These are phyloP conservation scores for Pantherophis alleghaniensis DNA, from an alignment of 2,797 vertebrate species.

Conservation along the genomic window DNA sequence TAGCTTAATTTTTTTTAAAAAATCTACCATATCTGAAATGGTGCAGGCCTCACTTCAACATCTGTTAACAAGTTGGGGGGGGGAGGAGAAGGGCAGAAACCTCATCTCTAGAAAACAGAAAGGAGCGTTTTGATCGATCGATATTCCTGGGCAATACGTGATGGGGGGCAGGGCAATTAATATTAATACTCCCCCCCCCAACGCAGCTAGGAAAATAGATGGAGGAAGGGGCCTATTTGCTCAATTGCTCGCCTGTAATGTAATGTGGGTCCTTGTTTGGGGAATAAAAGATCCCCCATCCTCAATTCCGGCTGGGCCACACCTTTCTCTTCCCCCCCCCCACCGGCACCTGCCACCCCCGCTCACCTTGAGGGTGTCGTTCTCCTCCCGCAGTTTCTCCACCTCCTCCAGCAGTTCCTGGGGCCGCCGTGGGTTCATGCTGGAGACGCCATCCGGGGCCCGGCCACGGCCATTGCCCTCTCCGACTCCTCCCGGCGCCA, in stretches of 20 bases:
- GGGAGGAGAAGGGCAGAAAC: not conserved
- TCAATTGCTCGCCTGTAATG: not conserved
- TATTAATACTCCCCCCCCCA: not conserved
- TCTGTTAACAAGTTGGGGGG: not conserved
- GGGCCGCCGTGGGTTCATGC: conserved; percentile 68
- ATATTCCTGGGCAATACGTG: not conserved
- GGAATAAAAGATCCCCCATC: not conserved
- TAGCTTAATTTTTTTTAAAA: not conserved
- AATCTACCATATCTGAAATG: not conserved
- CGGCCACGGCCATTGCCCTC: conserved; percentile 65
- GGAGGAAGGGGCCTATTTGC: not conserved
- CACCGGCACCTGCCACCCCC: not conserved
- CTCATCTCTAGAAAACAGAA: not conserved
- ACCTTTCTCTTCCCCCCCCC: not conserved
- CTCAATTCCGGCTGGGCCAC: not conserved
- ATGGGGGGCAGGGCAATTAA: not conserved
- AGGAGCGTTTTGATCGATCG: not conserved
- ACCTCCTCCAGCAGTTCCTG: conserved; percentile 83
- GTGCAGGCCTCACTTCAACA: not conserved
- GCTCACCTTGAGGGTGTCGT: conserved; percentile 90
- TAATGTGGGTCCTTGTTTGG: not conserved
- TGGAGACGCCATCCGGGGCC: conserved; percentile 61
- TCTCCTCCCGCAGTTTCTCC: conserved; percentile 89
- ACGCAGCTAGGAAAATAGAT: not conserved
- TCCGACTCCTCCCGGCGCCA: conserved; percentile 50